These are phyloP conservation scores for Nettapus auritus DNA, from an alignment of 2,113 vertebrate genomes.

Conservation along the genomic window DNA sequence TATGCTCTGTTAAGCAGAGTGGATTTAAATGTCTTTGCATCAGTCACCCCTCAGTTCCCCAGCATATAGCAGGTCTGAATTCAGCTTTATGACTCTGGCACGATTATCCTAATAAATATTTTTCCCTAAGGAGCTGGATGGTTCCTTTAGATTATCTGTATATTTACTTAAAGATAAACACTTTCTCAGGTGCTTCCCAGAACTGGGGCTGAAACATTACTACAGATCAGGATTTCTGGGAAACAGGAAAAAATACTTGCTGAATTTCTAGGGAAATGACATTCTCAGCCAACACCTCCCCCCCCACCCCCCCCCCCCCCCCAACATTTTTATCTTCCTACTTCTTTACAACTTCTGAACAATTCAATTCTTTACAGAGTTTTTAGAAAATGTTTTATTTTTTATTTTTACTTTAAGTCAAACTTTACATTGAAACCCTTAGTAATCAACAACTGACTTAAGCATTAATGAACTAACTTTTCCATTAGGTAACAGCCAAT, in stretches of 20 bases:
- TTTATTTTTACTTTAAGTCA: neutral
- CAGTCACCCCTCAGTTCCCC: neutral
- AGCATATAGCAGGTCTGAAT: neutral
- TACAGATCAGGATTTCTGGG: neutral
- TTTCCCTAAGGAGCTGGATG: neutral
- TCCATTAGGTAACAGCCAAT: conserved; percentile 45
- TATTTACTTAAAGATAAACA: neutral
- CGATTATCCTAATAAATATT: neutral
- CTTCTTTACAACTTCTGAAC: neutral
- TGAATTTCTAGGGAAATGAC: neutral
- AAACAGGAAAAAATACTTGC: neutral
- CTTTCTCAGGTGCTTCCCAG: neutral
- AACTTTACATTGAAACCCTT: neutral
- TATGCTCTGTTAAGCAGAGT: rapidly evolving
- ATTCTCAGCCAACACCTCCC: neutral
- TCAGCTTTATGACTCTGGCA: neutral
- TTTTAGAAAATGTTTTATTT: neutral
- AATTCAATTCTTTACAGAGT: neutral
- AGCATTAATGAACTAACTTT: conserved; percentile 31
- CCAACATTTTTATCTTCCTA: neutral
- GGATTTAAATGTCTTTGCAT: neutral
- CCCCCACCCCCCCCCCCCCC: too few species aligned
- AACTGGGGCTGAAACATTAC: neutral
- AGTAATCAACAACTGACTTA: conserved; percentile 17
- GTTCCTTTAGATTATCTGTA: neutral